phyloP scores from a whole-genome alignment of 92 coral and sea anemone species.

The Zoanthus sociatus region DNA sequence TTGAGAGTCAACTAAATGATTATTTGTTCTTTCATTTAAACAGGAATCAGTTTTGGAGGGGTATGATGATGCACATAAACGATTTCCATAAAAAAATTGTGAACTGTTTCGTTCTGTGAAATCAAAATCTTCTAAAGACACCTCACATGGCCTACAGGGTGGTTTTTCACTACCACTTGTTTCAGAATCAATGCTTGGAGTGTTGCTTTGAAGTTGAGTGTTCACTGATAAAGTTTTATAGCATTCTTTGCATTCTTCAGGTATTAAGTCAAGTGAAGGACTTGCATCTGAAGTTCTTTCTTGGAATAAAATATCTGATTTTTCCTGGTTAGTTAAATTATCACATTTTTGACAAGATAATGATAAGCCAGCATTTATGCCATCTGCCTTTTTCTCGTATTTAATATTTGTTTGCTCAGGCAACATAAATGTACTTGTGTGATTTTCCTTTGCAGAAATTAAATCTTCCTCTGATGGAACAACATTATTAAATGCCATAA shows the following conservation, averaged over 20 bases:
- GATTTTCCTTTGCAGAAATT: not conserved
- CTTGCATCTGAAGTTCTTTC: conserved; percentile 1
- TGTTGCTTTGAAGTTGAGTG: not conserved
- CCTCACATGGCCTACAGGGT: not conserved
- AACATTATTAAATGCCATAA: conserved; percentile 65
- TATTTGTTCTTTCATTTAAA: not conserved
- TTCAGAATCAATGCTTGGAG: not conserved
- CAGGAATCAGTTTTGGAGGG: not conserved
- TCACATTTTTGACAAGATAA: not conserved
- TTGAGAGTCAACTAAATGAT: not conserved
- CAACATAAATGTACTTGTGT: conserved; percentile 1
- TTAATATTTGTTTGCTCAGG: not conserved
- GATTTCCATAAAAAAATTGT: not conserved
- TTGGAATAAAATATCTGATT: not conserved
- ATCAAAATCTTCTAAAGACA: not conserved
- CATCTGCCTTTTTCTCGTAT: not conserved
- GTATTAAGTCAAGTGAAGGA: not conserved
- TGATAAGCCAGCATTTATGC: not conserved
- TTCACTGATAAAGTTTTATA: not conserved
- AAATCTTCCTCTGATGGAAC: conserved; percentile 70
- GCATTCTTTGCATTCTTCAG: not conserved
- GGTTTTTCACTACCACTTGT: not conserved
- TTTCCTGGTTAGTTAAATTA: not conserved
- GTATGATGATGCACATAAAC: not conserved
- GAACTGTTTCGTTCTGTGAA: not conserved